phyloP scores from a whole-genome alignment of 2,888 invertebrate species.

The Chaitophorus viminalis region DNA sequence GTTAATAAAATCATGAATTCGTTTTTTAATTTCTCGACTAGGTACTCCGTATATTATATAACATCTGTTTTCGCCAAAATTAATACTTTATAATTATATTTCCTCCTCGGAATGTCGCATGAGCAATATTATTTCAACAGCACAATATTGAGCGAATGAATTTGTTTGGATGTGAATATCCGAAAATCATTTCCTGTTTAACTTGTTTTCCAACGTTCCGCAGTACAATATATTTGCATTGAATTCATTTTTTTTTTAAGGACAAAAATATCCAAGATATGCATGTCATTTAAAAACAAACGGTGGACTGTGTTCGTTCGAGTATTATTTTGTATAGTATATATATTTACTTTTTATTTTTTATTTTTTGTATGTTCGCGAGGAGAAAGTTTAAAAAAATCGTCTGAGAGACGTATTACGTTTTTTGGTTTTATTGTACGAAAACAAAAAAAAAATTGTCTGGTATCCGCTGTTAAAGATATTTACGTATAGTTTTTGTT shows the following conservation, averaged over 20 bases:
- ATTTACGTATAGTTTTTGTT: neutral
- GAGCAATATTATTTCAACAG: neutral
- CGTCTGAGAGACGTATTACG: neutral
- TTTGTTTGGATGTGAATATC: constrained; percentile 18
- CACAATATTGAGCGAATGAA: constrained; percentile 23
- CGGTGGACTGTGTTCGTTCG: constrained; percentile 6
- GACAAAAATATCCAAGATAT: neutral
- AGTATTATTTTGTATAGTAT: neutral
- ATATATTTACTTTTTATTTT: neutral
- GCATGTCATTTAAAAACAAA: constrained; percentile 9
- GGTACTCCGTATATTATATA: too few relatives aligned
- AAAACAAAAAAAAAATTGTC: neutral
- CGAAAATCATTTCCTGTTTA: constrained; percentile 46
- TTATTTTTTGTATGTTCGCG: neutral
- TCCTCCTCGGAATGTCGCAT: neutral
- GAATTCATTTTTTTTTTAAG: constrained; percentile 37
- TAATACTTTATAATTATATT: neutral
- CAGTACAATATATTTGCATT: constrained; percentile 35
- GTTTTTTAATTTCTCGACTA: too few relatives aligned
- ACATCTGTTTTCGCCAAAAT: too few relatives aligned
- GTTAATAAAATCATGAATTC: neutral
- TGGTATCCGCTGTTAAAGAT: neutral
- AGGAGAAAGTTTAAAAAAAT: constrained; percentile 45
- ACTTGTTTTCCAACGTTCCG: constrained; percentile 35
- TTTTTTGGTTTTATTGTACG: neutral